Conservation (phyloP, 2,888 invertebrate species). For the Tetheella fluctuosa region DNA sequence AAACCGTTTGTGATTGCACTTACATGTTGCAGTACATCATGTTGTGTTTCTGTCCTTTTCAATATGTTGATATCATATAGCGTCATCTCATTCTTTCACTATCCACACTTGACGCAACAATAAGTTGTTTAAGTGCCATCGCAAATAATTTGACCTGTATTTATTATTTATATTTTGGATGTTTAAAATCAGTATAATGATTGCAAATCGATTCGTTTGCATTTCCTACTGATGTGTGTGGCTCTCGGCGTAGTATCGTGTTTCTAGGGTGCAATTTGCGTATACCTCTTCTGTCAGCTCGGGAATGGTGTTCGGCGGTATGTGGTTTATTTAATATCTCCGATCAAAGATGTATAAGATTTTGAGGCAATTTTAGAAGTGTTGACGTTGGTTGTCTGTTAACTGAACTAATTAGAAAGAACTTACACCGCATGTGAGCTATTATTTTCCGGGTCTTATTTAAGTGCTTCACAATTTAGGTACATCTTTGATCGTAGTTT, state of each 20-base stretch:
- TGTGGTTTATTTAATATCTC: constrained; percentile 17
- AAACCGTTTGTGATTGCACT: background rate
- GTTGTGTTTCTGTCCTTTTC: constrained; percentile 17
- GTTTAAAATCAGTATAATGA: constrained; percentile 10
- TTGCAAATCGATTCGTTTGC: constrained; percentile 67
- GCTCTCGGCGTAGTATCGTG: constrained; percentile 78
- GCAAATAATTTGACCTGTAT: constrained; percentile 7
- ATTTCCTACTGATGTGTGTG: constrained; percentile 81
- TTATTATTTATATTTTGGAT: background rate
- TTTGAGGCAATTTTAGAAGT: background rate
- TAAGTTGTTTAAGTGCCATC: background rate
- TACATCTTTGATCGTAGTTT: constrained; percentile 13
- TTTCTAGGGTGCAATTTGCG: constrained; percentile 77
- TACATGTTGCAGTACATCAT: background rate
- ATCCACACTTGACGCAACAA: constrained; percentile 8
- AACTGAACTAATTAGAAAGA: background rate
- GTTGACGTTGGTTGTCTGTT: background rate
- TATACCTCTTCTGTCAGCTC: constrained; percentile 49
- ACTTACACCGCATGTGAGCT: background rate
- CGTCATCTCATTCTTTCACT: constrained; percentile 17
- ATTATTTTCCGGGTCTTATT: background rate
- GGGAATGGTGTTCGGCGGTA: constrained; percentile 64
- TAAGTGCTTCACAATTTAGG: background rate
- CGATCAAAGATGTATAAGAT: constrained; percentile 1
- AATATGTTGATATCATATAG: constrained; percentile 20